Conservation (phyloP, 2,797 vertebrate genomes). For the Bradypodion pumilum region DNA sequence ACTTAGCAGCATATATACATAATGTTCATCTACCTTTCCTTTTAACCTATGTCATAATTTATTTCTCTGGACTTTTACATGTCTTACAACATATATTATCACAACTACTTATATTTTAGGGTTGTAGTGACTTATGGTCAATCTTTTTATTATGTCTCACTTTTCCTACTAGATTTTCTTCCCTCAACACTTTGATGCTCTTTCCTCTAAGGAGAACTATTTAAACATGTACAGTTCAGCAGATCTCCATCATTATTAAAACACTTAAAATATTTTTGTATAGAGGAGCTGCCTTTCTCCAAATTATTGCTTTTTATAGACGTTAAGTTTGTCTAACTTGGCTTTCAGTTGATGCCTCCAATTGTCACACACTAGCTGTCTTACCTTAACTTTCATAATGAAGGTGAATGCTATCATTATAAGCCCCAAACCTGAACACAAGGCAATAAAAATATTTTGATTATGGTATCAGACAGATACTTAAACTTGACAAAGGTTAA, state of each 20-base stretch:
- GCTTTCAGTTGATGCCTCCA: neutral
- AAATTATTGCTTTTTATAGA: neutral
- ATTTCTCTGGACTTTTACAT: neutral
- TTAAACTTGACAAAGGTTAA: neutral
- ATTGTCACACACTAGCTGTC: constrained; percentile 1
- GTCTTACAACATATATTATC: neutral
- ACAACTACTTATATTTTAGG: neutral
- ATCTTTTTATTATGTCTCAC: neutral
- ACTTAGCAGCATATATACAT: neutral
- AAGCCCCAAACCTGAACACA: neutral
- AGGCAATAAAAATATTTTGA: neutral
- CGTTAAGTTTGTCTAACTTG: neutral
- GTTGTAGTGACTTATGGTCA: neutral
- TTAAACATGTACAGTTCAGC: neutral
- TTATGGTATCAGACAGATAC: neutral
- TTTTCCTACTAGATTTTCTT: neutral
- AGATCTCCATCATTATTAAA: no score
- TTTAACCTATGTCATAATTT: neutral
- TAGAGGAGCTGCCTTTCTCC: neutral
- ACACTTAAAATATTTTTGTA: neutral
- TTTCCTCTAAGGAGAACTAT: neutral
- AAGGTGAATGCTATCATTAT: constrained; percentile 8
- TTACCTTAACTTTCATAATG: constrained; percentile 22
- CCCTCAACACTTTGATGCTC: neutral
- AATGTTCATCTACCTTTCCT: neutral